phyloP scores from a whole-genome alignment of 2,888 invertebrate genomes.

The Pherbina coryleti region DNA sequence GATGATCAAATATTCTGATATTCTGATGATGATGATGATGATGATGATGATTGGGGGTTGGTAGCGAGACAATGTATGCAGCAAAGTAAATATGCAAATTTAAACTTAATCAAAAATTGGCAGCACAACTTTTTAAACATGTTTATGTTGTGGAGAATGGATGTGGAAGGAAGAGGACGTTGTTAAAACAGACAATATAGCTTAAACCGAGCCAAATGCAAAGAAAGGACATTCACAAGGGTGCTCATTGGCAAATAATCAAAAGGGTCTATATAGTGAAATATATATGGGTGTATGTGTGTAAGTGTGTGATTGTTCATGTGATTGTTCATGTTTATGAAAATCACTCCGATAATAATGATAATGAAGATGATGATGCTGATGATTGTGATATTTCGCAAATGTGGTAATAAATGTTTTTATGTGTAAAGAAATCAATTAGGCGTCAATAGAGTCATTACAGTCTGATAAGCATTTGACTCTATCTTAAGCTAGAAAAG shows the following conservation, averaged over 20 bases:
- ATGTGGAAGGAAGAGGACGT: not conserved
- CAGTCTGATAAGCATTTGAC: no score
- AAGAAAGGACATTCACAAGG: not conserved
- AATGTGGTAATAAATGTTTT: not conserved
- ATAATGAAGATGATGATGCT: no score
- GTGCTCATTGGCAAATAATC: not conserved
- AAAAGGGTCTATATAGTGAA: no score
- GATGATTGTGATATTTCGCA: no score
- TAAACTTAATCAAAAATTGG: slow-evolving; percentile 35
- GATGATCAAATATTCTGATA: no score
- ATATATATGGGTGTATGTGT: no score
- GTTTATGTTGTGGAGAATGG: not conserved
- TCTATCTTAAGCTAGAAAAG: no score
- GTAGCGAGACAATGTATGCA: not conserved
- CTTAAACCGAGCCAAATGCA: not conserved
- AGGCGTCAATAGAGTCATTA: no score
- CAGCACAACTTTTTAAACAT: not conserved
- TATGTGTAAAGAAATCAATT: not conserved
- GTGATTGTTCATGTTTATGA: no score
- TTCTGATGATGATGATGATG: not conserved
- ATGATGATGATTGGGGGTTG: not conserved
- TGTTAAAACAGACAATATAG: not conserved
- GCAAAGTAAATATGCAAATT: slow-evolving; percentile 37
- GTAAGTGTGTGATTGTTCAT: no score
- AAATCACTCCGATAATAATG: no score